Base-by-base conservation (phyloP, 2,797 vertebrate species). In the Zenarchopterus dispar region DNA sequence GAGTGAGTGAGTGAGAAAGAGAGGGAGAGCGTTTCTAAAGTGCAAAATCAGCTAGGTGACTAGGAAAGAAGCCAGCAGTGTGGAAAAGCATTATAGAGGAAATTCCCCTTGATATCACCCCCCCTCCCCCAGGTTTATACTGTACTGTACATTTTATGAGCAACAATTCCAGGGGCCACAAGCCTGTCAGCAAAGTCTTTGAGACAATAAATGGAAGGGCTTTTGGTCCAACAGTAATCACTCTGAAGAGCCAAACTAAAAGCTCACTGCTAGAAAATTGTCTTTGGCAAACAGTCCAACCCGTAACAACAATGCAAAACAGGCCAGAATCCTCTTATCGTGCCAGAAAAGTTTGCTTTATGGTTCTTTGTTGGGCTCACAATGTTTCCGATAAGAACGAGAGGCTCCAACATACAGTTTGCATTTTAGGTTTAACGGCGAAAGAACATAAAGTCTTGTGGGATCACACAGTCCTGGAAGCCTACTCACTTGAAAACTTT, bases 401-500 rank as follows among this genome's bases (percentile, higher is more conserved):
- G 56, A 62, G 31, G 33, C 31, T 71, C 23, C 45, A 13, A 26
- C 15, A 28, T 3, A 19, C 28, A 15, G 8, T 33, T 58, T 52
- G 17, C 18, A 8, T 8, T 49, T 58, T 72, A 47, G 56, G 62
- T 43, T 39, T 39, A 48, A 67, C 5, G 7, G 22, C 44, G 2
- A 53, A 67, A 51, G 3, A 23, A 6, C 24, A 51, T 13, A n/a
- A 17, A 43, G 48, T 8, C 18, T 22, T 15, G 13, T 17, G 7
- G 26, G 15, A 64, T 28, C 16, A 23, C 42, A 31, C 11, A 11
- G 49, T 33, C 54, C 18, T 59, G 31, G 2, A 60, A 62, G 60
- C 78, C 6, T 71, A 98, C 98, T 97, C 94, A 99, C 98, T 99
- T 99, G 93, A 99, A 99, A 82, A 99, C 96, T 94, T 97, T 99